Evolutionary conservation across 2,888 invertebrate genomes (phyloP).

Genomic region (Belgica antarctica): DNA sequence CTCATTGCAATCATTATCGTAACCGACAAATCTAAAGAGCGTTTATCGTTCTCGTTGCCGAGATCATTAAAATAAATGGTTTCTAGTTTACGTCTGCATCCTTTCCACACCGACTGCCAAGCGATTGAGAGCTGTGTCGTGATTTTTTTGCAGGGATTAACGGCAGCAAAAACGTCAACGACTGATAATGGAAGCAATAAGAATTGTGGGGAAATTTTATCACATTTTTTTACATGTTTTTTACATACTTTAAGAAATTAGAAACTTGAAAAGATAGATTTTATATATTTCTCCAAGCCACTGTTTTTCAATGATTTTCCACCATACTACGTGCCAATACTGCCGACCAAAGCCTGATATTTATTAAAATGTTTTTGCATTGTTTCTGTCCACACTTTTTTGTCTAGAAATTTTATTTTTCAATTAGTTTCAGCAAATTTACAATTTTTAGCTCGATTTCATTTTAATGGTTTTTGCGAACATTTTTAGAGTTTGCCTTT

Average conservation of each 20-base stretch:
- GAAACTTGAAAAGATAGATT: too few relatives aligned
- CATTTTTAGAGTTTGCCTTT: slow-evolving; percentile 10
- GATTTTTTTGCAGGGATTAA: not conserved
- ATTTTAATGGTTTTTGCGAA: not conserved
- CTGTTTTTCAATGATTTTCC: too few relatives aligned
- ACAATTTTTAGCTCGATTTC: not conserved
- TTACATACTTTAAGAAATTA: too few relatives aligned
- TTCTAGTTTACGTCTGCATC: slow-evolving; percentile 29
- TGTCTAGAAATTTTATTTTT: not conserved
- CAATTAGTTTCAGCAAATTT: slow-evolving; percentile 4
- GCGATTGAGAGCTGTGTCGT: not conserved
- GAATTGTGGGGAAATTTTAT: not conserved
- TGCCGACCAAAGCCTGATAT: too few relatives aligned
- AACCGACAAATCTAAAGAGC: too few relatives aligned
- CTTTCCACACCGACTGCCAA: slow-evolving; percentile 10
- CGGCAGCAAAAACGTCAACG: not conserved
- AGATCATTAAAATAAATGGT: slow-evolving; percentile 41
- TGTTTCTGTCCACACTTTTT: not conserved
- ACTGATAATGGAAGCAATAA: slow-evolving; percentile 19
- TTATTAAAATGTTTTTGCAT: not conserved
- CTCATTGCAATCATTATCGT: slow-evolving; percentile 12
- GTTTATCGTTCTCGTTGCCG: not conserved
- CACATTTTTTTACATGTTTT: too few relatives aligned
- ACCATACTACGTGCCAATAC: too few relatives aligned
- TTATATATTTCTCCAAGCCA: too few relatives aligned